Base-by-base conservation (phyloP, 1,140 invertebrate species). In the Lepidurus packardi region DNA sequence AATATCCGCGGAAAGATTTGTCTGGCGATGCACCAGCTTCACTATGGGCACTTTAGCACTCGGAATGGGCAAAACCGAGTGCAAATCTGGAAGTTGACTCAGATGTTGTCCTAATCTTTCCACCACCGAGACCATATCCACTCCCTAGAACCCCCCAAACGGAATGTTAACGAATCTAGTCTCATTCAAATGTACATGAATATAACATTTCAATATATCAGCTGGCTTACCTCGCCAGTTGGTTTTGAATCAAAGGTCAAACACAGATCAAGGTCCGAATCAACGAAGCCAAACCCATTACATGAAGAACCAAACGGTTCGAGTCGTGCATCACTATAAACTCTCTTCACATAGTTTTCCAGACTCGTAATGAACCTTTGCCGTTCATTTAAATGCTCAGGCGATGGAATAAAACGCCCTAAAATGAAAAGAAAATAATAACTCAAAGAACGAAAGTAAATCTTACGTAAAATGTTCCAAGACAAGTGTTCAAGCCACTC, bases 1-100 rank as follows among this genome's bases (percentile, higher is more conserved):
- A 77, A 91, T 89, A 82, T 91, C 90, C 25, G 87, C 88, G 80
- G 90, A 89, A 41, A 90, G 79, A 42, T 83, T 82, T 43, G 83
- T 82, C n/a, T 82, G 78, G 21, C 81, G 78, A 80, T 89, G 86
- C 77, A 81, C 83, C 82, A 90, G 89, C 82, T 90, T 90, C 6
- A 91, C 85, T 78, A 91, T 90, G 10, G 90, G 90, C n/a, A 91
- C 89, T 84, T 90, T 90, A 25, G 90, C 90, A 65, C 88, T 88
- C 5, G 87, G 85, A 42, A 90, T 89, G 47, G 89, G 82, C 65
- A 88, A 77, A 25, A 90, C 73, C 53, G 53, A 65, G 13, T 65
- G 53, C 53, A 65, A 65, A 21, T 65, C 53, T 7, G 53, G 53
- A 7, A 21, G 53, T n/a, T 16, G 53, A 65, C 16, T 65, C 53